phyloP scores from a whole-genome alignment of 1,140 invertebrate species.

The Brachionus manjavacas region DNA sequence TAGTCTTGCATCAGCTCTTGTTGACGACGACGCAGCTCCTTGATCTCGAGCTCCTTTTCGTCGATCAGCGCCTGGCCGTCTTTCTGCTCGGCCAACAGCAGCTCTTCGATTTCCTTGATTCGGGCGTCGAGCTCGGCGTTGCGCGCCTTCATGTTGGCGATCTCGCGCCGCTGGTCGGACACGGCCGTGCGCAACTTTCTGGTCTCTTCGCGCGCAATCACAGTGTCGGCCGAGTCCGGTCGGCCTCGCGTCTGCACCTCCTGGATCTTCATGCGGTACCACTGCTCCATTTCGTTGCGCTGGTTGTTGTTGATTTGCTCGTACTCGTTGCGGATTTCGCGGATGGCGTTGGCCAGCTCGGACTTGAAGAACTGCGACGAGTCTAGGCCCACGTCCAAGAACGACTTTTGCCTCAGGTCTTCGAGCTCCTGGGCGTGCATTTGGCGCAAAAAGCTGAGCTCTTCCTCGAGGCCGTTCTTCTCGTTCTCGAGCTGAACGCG shows the following conservation, averaged over 20 bases:
- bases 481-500: conserved; percentile 42
- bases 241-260: conserved; percentile 25
- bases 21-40: conserved; percentile 28
- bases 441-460: conserved; percentile 36
- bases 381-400: conserved; percentile 27
- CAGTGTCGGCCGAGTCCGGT: conserved; percentile 7
- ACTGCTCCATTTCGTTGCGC: conserved; percentile 41
- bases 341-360: conserved; percentile 60
- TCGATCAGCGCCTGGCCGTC: conserved; percentile 22
- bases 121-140: conserved; percentile 41
- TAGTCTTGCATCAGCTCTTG: conserved; percentile 26
- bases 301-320: conserved; percentile 47
- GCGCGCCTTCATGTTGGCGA: conserved; percentile 33
- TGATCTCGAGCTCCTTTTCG: conserved; percentile 40
- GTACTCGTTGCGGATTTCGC: conserved; percentile 60
- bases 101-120: conserved; percentile 40
- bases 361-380: conserved; percentile 47
- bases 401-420: conserved; percentile 29
- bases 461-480: conserved; percentile 39
- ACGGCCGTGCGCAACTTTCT: conserved; percentile 19
- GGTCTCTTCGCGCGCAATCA: conserved; percentile 37
- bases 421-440: conserved; percentile 43
- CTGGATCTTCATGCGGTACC: conserved; percentile 43
- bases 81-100: conserved; percentile 12
- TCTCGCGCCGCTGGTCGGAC: conserved; percentile 23